Percentiles rank a stretch among this genome's conserved stretches.
Evolutionary conservation across 2,797 vertebrate genomes (phyloP).

Genomic region (Clarias pachynema): DNA sequence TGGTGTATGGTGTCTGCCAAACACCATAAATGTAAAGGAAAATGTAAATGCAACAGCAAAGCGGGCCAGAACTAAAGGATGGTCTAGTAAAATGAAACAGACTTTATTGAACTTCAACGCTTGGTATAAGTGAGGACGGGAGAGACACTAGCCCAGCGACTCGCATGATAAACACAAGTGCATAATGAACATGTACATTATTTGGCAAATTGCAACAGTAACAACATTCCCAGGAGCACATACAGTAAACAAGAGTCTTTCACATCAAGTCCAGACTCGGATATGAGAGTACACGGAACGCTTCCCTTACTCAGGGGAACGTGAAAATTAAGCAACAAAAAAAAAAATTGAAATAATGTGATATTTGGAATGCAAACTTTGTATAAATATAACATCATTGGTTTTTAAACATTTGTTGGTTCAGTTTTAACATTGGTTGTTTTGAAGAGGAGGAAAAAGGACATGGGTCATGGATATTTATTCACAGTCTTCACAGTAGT

Average conservation of each 20-base stretch:
- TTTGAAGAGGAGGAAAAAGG: conserved; percentile 68
- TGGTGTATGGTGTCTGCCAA: no score
- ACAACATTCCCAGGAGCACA: conserved; percentile 81
- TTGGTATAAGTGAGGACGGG: conserved; percentile 68
- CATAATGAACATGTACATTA: conserved; percentile 80
- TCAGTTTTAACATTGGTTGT: conserved; percentile 57
- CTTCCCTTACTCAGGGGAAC: conserved; percentile 76
- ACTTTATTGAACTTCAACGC: conserved; percentile 85
- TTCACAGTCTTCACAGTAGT: conserved; percentile 79
- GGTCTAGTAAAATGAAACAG: conserved; percentile 70
- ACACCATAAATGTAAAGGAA: no score
- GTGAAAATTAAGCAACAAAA: conserved; percentile 64
- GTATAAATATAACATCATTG: conserved; percentile 86
- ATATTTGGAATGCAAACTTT: conserved; percentile 88
- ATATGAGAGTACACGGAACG: conserved; percentile 73
- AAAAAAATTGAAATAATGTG: conserved; percentile 68
- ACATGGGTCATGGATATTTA: conserved; percentile 74
- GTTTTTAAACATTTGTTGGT: conserved; percentile 85
- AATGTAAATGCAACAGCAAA: conserved; percentile 52
- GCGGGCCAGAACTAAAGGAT: conserved; percentile 33
- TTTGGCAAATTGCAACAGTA: conserved; percentile 85
- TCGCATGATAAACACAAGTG: conserved; percentile 84
- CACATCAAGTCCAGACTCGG: conserved; percentile 69
- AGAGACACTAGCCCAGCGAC: conserved; percentile 79
- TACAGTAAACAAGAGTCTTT: conserved; percentile 71